Base-by-base conservation (phyloP, 2,113 vertebrate genomes). In the Xiphorhynchus elegans region DNA sequence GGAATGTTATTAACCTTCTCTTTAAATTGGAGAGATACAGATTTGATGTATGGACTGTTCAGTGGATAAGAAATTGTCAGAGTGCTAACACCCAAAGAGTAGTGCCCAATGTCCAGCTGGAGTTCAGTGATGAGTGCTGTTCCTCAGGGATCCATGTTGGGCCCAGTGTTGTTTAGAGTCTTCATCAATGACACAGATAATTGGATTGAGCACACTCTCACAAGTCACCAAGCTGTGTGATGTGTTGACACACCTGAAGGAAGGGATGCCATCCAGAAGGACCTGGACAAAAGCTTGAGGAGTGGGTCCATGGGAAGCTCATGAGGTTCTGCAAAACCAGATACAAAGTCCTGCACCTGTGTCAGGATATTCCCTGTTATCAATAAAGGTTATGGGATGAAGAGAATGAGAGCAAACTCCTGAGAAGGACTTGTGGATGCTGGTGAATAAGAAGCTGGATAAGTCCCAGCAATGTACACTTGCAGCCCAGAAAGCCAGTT, bases 231-330 rank as follows among this genome's bases (percentile, higher is more conserved):
- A 66, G 20, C 16, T 26, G 39, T n/a, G 20, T 25, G 20, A 11
- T 73, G 33, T 2, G 2, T 37, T 28, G 56, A 69, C 14, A 10
- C 0, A 0, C 56, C 18, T 31, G 20, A 69, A 25, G 47, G n/a
- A 68, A 1, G 3, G 17, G 24, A 26, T 55, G 19, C 11, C n/a
- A 62, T 47, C 25, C 17, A 26, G 7, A 42, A 35, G 47, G 20
- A 35, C 11, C 19, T 33, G 17, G 70, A 47, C 7, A 46, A 13
- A 39, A 29, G 9, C 19, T 60, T 0, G 1, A 42, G 31, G 50
- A 58, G 13, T 58, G 21, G 33, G 33, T 18, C 23, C 1, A 2
- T 17, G 16, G 23, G 18, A 72, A 35, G 20, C 7, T 55, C 29
- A 47, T 13, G 11, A 40, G 17, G 25, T 28, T 62, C 60, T 40